Evolutionary conservation across 2,888 invertebrate genomes (phyloP).

Genomic region (Epinotia ramella): DNA sequence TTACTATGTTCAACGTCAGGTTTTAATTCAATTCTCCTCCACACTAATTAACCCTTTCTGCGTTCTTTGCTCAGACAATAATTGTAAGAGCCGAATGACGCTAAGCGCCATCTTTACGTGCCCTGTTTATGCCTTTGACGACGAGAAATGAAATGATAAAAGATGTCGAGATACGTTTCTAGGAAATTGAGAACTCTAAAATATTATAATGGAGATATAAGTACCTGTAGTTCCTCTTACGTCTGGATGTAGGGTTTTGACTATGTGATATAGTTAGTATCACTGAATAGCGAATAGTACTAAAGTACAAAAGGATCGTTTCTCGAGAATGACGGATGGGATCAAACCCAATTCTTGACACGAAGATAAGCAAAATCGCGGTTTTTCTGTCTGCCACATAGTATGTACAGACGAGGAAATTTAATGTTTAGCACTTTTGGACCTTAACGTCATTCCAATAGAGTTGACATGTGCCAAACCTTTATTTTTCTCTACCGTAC

Average conservation of each 20-base stretch:
- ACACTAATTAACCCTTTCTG: slow-evolving; percentile 80
- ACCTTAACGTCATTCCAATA: too few relatives aligned
- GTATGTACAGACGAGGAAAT: too few relatives aligned
- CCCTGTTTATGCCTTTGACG: slow-evolving; percentile 45
- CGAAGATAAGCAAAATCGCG: too few relatives aligned
- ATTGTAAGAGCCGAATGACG: slow-evolving; percentile 72
- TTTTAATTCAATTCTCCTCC: slow-evolving; percentile 79
- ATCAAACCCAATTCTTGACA: too few relatives aligned
- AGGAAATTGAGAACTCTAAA: slow-evolving; percentile 10
- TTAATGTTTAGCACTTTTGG: too few relatives aligned
- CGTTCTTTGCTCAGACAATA: slow-evolving; percentile 77
- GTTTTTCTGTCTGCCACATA: too few relatives aligned
- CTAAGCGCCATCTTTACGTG: slow-evolving; percentile 48
- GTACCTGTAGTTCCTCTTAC: background rate
- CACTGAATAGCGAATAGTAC: too few relatives aligned
- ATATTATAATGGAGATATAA: background rate
- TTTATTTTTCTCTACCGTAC: too few relatives aligned
- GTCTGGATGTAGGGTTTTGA: background rate
- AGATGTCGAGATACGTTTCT: slow-evolving; percentile 37
- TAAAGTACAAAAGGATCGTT: too few relatives aligned
- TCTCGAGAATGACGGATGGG: too few relatives aligned
- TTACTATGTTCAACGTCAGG: slow-evolving; percentile 53
- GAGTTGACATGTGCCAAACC: too few relatives aligned
- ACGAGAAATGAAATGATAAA: slow-evolving; percentile 26
- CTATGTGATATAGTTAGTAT: too few relatives aligned